These are phyloP conservation scores for Gymnothorax javanicus DNA, from an alignment of 2,797 vertebrate species.

Conservation along the genomic window DNA sequence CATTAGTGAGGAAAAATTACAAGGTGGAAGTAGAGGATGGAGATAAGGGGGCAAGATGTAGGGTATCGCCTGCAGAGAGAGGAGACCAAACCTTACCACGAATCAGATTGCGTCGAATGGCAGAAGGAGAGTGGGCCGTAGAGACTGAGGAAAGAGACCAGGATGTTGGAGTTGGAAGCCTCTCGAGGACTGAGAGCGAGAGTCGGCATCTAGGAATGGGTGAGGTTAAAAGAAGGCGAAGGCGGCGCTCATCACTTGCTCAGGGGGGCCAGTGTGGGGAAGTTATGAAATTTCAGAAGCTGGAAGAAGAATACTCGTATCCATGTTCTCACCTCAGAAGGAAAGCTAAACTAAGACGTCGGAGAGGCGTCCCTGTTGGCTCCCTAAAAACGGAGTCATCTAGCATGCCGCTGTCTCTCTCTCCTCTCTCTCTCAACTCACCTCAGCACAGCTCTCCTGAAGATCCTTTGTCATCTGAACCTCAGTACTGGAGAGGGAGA, in stretches of 20 bases:
- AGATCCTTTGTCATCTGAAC: slow-evolving; percentile 2
- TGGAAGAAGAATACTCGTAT: slow-evolving; percentile 63
- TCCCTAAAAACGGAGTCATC: slow-evolving; percentile 59
- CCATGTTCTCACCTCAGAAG: slow-evolving; percentile 46
- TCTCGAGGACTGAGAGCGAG: no score
- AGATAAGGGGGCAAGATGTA: not conserved
- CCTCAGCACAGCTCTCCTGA: slow-evolving; percentile 48
- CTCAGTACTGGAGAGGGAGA: slow-evolving; percentile 4
- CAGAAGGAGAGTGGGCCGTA: slow-evolving; percentile 74
- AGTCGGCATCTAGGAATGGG: slow-evolving; percentile 24
- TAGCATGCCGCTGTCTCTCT: slow-evolving; percentile 70
- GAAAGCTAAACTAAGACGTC: slow-evolving; percentile 25
- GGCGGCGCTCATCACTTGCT: slow-evolving; percentile 26
- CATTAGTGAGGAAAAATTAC: slow-evolving; percentile 35
- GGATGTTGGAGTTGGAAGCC: not conserved
- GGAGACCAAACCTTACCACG: slow-evolving; percentile 61
- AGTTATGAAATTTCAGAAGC: slow-evolving; percentile 46
- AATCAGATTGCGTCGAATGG: slow-evolving; percentile 70
- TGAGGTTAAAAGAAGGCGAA: slow-evolving; percentile 43
- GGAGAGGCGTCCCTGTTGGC: slow-evolving; percentile 32
- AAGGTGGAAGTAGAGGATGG: slow-evolving; percentile 46
- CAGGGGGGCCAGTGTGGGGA: slow-evolving; percentile 50
- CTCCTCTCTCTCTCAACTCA: slow-evolving; percentile 72
- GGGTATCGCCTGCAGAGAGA: slow-evolving; percentile 36
- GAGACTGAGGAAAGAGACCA: slow-evolving; percentile 57